Conservation (phyloP, 2,797 vertebrate genomes). For the Diceros bicornis region DNA sequence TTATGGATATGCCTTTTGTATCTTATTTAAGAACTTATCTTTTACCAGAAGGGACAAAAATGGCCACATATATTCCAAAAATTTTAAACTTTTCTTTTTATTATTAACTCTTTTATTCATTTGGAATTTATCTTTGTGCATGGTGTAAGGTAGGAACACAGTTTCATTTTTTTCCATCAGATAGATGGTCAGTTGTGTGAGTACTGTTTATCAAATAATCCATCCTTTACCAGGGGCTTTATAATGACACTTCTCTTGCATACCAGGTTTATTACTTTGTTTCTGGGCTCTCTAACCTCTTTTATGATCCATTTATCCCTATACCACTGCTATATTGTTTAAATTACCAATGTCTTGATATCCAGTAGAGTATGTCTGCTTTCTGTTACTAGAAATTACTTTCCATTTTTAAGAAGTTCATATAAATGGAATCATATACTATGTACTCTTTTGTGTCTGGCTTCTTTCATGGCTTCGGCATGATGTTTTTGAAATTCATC, state of each 20-base stretch:
- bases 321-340: background rate
- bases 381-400: background rate
- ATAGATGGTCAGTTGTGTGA: background rate
- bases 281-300: background rate
- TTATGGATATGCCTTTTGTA: background rate
- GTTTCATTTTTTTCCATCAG: background rate
- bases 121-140: background rate
- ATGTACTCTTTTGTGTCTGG: background rate
- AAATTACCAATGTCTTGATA: background rate
- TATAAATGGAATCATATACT: background rate
- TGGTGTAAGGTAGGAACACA: background rate
- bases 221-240: background rate
- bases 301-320: background rate
- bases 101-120: background rate
- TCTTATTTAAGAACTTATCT: background rate
- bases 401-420: background rate
- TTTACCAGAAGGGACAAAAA: background rate
- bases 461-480: background rate
- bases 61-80: background rate
- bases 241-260: background rate
- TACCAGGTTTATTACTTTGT: background rate
- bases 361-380: background rate
- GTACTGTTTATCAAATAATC: background rate
- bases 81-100: background rate
- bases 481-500: background rate